phyloP scores from a whole-genome alignment of 2,797 vertebrate species.

The Enteromius anoplus region DNA sequence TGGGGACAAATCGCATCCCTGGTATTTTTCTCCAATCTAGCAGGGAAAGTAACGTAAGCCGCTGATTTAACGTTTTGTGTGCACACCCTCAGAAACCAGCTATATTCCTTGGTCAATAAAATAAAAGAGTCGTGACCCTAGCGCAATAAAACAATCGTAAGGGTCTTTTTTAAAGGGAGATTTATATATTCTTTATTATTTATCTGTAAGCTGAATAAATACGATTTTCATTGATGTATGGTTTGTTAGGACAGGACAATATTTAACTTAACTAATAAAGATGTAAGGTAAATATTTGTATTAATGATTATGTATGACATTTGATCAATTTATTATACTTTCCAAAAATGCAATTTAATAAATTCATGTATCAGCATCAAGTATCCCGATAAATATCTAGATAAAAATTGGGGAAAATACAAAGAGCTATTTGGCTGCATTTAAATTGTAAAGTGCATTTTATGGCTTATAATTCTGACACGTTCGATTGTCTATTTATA shows the following conservation, averaged over 20 bases:
- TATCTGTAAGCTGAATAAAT: too few species aligned
- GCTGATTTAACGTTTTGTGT: neutral
- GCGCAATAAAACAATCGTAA: neutral
- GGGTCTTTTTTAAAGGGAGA: neutral
- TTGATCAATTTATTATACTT: neutral
- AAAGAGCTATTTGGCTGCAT: neutral
- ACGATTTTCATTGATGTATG: neutral
- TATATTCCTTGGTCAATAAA: neutral
- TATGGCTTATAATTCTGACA: neutral
- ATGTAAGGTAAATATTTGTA: neutral
- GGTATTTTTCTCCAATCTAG: neutral
- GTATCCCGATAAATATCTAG: neutral
- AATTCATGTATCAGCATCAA: neutral
- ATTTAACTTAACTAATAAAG: too few species aligned
- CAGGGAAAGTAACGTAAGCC: slow-evolving; percentile 19
- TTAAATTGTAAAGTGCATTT: neutral
- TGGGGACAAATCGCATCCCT: neutral
- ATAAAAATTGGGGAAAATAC: neutral
- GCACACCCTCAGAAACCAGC: neutral
- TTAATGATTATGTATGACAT: neutral
- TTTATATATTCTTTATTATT: neutral
- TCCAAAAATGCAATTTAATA: neutral
- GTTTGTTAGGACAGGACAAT: neutral
- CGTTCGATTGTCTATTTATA: neutral
- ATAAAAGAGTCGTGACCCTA: neutral